Percentiles rank a stretch among this genome's conserved stretches.
These are phyloP conservation scores for Beroe forskalii DNA, from an alignment of 37 sponge, comb jelly and placozoan genomes.

Conservation along the genomic window DNA sequence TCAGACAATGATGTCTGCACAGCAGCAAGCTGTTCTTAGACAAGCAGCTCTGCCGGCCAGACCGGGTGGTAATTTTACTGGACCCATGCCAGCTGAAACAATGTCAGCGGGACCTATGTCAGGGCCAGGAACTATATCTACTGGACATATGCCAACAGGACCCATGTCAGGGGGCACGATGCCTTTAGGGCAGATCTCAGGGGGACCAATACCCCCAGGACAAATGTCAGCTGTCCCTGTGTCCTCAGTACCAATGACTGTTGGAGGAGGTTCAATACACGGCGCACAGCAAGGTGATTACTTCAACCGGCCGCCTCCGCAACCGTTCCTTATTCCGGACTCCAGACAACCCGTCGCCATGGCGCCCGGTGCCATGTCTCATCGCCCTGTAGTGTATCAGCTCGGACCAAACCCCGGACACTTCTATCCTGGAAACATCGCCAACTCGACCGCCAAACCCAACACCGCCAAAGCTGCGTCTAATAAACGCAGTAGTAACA, in stretches of 20 bases:
- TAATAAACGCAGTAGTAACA: not conserved
- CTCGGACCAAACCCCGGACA: not conserved
- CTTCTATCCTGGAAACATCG: not conserved
- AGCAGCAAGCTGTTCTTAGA: conserved; percentile 31
- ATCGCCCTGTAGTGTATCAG: not conserved
- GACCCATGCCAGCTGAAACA: not conserved
- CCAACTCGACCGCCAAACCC: not conserved
- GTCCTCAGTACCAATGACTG: not conserved
- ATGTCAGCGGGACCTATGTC: too few relatives aligned
- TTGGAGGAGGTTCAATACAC: not conserved
- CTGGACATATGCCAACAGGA: too few relatives aligned
- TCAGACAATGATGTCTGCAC: not conserved
- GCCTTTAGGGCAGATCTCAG: too few relatives aligned
- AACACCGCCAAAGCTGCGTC: not conserved
- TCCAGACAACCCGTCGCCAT: conserved; percentile 6
- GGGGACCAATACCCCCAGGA: not conserved
- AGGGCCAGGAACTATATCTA: too few relatives aligned
- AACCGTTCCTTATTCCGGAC: not conserved
- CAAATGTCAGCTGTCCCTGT: not conserved
- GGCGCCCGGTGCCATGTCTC: not conserved
- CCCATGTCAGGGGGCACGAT: not conserved
- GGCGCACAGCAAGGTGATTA: not conserved
- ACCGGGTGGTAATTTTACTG: too few relatives aligned
- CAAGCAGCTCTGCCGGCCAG: not conserved
- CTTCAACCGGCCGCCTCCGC: not conserved